phyloP scores from a whole-genome alignment of 2,888 invertebrate genomes.

The Pristionchus fissidentatus region DNA sequence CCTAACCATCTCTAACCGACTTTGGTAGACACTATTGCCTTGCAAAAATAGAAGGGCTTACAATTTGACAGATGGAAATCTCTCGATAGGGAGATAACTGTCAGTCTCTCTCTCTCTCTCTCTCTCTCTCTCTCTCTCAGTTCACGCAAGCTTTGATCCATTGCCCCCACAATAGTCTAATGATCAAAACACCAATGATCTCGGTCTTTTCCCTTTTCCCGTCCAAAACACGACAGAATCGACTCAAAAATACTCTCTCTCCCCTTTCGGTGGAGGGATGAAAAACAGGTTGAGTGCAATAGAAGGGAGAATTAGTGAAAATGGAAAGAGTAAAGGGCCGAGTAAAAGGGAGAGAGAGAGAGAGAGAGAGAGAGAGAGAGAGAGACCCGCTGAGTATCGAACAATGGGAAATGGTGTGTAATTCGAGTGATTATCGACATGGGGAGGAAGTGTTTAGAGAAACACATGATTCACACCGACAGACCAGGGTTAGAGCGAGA shows the following conservation, averaged over 20 bases:
- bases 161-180: no score
- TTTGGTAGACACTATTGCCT: no score
- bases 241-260: constrained; percentile 8
- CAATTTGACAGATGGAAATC: neutral
- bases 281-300: constrained; percentile 44
- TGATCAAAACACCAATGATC: no score
- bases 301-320: constrained; percentile 21
- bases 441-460: no score
- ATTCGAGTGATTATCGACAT: neutral
- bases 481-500: no score
- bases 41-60: no score
- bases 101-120: neutral
- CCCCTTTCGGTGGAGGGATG: neutral
- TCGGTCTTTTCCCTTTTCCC: constrained; percentile 11
- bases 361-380: neutral
- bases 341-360: constrained; percentile 4
- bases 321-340: neutral
- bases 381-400: neutral
- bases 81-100: neutral
- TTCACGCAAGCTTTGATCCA: no score
- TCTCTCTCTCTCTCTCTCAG: no score
- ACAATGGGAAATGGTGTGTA: neutral
- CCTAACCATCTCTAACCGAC: no score
- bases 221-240: constrained; percentile 2
- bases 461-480: no score